Evolutionary conservation across 2,797 vertebrate genomes (phyloP), one percentile per base, ranked within the genome.

Genomic region (Sebastes diaconus): DNA sequence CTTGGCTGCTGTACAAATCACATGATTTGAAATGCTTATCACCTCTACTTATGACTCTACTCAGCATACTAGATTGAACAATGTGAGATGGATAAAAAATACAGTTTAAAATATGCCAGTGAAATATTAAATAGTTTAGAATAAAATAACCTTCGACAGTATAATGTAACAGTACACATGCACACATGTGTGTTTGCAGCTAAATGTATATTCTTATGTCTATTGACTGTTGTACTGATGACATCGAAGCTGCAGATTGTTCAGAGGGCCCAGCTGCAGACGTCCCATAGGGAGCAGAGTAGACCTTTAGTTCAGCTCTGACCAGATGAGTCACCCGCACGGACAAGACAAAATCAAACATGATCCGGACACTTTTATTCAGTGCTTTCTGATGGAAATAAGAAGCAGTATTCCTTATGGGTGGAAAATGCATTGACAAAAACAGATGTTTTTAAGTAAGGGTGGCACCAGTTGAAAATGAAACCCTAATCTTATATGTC

Each of bases 241-340:
- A 87, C 66, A 87, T 84, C 34, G 71, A 63, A 79, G 68, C 79
- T 87, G 69, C 75, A 77, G 84, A 76, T 79, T 85, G 82, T 88
- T 88, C 59, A 68, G 59, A 68, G 84, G 84, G 84, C 92, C 84
- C 91, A 92, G 92, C 91, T 93, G 93, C 89, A 85, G 73, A 86
- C 42, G 74, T 83, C 89, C 91, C 81, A 72, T 20, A 85, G 88
- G 91, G 85, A 94, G 63, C 75, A 72, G 79, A 73, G 77, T 36
- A 83, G 82, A 93, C 85, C 85, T 91, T 85, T 86, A 81, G 87
- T 82, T 88, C 80, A 77, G 89, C 73, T 83, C 63, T 68, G 76
- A 87, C 83, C 93, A 95, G 88, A 95, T 95, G 92, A 92, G 91
- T 92, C 92, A 86, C 77, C 59, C 74, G 79, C 66, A 67, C 63